These are phyloP conservation scores for Leistus spinibarbis DNA, from an alignment of 2,888 invertebrate genomes.

Conservation along the genomic window DNA sequence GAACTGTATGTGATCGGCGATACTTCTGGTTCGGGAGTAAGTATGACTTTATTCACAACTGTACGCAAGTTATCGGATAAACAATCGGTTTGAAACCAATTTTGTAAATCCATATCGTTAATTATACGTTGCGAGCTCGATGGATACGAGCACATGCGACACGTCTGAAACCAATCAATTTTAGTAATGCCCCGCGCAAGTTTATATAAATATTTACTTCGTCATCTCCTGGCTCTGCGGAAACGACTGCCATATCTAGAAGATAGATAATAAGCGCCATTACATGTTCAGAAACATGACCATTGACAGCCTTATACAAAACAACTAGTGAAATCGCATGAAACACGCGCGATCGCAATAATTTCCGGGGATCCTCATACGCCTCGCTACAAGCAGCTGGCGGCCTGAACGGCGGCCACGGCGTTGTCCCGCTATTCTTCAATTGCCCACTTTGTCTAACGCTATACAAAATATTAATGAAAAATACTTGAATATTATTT, in stretches of 20 bases:
- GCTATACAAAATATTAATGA: slow-evolving; percentile 42
- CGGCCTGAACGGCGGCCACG: slow-evolving; percentile 82
- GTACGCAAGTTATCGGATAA: slow-evolving; percentile 78
- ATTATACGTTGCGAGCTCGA: slow-evolving; percentile 52
- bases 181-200: neutral
- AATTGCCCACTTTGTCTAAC: slow-evolving; percentile 52
- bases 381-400: slow-evolving; percentile 68
- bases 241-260: slow-evolving; percentile 79
- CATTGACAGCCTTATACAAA: slow-evolving; percentile 82
- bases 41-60: slow-evolving; percentile 67
- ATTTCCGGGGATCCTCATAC: slow-evolving; percentile 71
- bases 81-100: slow-evolving; percentile 76
- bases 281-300: slow-evolving; percentile 83
- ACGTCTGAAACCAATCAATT: slow-evolving; percentile 19
- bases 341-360: slow-evolving; percentile 67
- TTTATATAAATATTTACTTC: slow-evolving; percentile 48
- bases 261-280: slow-evolving; percentile 86
- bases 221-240: slow-evolving; percentile 55
- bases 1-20: slow-evolving; percentile 66
- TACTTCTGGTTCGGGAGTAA: slow-evolving; percentile 65
- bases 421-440: slow-evolving; percentile 52
- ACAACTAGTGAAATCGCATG: slow-evolving; percentile 80
- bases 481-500: neutral
- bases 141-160: slow-evolving; percentile 35
- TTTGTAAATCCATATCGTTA: slow-evolving; percentile 63